phyloP scores from a whole-genome alignment of 2,888 invertebrate genomes.

The Erebia epiphron region DNA sequence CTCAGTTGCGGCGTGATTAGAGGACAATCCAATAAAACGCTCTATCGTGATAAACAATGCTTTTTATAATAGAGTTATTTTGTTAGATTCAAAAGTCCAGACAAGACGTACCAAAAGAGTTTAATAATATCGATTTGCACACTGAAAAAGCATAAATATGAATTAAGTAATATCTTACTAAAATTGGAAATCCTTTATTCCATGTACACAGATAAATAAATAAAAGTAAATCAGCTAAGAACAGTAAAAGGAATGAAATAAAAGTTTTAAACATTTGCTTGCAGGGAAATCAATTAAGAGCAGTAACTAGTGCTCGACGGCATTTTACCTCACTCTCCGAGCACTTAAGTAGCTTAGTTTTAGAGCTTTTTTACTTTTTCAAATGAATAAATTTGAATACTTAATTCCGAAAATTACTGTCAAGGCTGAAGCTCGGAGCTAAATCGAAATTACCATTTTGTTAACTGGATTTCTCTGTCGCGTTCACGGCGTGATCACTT shows the following conservation, averaged over 20 bases:
- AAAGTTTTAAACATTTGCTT: constrained; percentile 11
- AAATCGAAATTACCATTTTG: constrained; percentile 20
- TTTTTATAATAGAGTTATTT: too few species aligned
- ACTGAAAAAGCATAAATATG: too few species aligned
- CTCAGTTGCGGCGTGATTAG: too few species aligned
- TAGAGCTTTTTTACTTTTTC: constrained; percentile 37
- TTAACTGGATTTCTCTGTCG: constrained; percentile 5
- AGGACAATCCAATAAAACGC: too few species aligned
- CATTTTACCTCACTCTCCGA: constrained; percentile 22
- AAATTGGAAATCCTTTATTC: too few species aligned
- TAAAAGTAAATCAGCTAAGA: background rate
- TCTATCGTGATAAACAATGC: too few species aligned
- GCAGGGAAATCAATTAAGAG: constrained; percentile 10
- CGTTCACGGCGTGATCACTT: background rate
- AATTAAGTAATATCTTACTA: too few species aligned
- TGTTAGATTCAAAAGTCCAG: too few species aligned
- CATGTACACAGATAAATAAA: too few species aligned
- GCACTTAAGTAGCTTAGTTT: constrained; percentile 39
- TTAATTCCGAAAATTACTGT: constrained; percentile 33
- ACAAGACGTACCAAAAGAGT: too few species aligned
- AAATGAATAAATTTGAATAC: constrained; percentile 47
- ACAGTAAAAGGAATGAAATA: background rate
- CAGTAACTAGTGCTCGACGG: background rate
- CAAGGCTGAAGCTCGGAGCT: constrained; percentile 9
- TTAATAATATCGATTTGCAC: too few species aligned